Base-by-base conservation (phyloP, 2,888 invertebrate species). In the Ptychoptera albimana region DNA sequence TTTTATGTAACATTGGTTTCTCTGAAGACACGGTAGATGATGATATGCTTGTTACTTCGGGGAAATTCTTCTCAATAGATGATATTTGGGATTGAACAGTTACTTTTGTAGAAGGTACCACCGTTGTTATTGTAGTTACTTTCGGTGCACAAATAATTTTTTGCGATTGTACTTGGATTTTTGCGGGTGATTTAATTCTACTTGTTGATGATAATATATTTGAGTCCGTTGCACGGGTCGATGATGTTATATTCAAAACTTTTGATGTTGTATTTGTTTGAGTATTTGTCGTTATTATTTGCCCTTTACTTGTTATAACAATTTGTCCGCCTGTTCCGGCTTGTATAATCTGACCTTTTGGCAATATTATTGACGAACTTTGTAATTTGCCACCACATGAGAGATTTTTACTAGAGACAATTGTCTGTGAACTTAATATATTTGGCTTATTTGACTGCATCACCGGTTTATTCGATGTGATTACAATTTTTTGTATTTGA, bases 351-450 rank as follows among this genome's bases (percentile, higher is more conserved):
- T 34, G 42, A 23, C 35, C 23, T 15, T 42, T 42, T 13, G 13
- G 11, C 4, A 36, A 36, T 13, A 36, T 3, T 36, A 13, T 12
- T 13, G 23, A 23, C 7, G 23, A 23, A 5, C 4, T 7, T 23
- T 23, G 23, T 23, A 23, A 7, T 23, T 23, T 23, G 23, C 23
- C 23, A 23, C 23, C 7, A 23, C 23, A 5, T 23, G 23, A 5
- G 23, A 23, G 23, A 23, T 23, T 23, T 23, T 23, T 23, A 23
- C 7, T 23, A 62, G 42, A 54, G 54, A 46, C 68, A 65, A 38
- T 66, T 52, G 7, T 72, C 60, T 34, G 71, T 68, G 3, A 42
- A 41, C 38, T 41, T 32, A 32, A 32, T 11, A 32, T 32, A 32
- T 32, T 32, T 32, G 32, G 9, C 9, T 32, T 32, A 11, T 32